phyloP scores from a whole-genome alignment of 2,113 vertebrate species.

The Pollimyrus isidori region DNA sequence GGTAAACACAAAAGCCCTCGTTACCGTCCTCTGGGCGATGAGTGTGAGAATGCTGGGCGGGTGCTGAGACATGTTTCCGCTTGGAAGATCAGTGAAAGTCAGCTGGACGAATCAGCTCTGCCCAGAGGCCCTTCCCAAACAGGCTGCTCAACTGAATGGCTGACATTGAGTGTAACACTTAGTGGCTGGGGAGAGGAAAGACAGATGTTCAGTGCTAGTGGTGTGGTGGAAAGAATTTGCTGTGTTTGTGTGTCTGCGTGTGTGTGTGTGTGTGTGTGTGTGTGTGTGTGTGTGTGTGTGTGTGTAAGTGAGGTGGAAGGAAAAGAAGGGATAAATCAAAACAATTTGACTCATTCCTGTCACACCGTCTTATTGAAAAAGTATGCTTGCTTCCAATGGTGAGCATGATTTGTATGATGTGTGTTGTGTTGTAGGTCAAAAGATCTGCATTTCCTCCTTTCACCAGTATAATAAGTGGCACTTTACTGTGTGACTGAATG shows the following conservation, averaged over 20 bases:
- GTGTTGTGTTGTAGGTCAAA: background rate
- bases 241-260: background rate
- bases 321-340: slow-evolving; percentile 15
- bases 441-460: background rate
- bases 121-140: background rate
- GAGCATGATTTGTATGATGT: background rate
- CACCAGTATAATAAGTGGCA: background rate
- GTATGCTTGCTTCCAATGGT: background rate
- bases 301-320: background rate
- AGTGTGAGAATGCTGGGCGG: background rate
- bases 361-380: background rate
- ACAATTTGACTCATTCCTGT: slow-evolving; percentile 5
- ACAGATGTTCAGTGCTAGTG: slow-evolving; percentile 57
- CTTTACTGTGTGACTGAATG: background rate
- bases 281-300: background rate
- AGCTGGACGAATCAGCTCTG: background rate
- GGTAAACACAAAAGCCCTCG: background rate
- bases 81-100: slow-evolving; percentile 6
- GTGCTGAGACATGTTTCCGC: slow-evolving; percentile 13
- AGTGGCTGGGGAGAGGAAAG: slow-evolving; percentile 36
- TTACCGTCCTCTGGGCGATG: background rate
- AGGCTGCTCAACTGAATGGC: background rate
- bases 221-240: slow-evolving; percentile 18
- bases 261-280: background rate
- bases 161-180: slow-evolving; percentile 28